These are phyloP conservation scores for Chrysocyon brachyurus DNA, from an alignment of 2,797 vertebrate genomes.

Conservation along the genomic window DNA sequence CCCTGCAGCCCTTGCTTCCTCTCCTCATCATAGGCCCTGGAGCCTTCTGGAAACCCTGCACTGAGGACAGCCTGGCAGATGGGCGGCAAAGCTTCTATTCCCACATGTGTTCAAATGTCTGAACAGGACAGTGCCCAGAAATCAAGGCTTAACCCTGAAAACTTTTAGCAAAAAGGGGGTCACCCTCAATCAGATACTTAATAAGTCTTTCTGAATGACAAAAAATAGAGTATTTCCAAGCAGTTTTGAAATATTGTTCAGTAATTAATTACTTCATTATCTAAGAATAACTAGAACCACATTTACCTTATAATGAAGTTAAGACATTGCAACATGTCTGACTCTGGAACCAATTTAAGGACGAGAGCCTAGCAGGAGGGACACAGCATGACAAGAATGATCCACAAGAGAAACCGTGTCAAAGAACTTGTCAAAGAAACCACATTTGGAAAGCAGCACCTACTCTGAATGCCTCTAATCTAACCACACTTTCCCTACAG, in stretches of 20 bases:
- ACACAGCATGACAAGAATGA: neutral
- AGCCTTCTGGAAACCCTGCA: neutral
- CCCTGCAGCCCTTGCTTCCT: neutral
- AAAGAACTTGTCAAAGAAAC: neutral
- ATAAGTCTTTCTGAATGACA: neutral
- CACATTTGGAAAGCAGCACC: neutral
- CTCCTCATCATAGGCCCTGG: accelerated
- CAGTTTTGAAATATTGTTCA: conserved; percentile 26
- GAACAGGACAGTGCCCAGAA: neutral
- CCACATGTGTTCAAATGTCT: accelerated
- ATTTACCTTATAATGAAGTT: conserved; percentile 49
- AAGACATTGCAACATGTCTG: conserved; percentile 44
- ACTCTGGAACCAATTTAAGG: neutral
- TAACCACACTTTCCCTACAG: neutral
- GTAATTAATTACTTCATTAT: conserved; percentile 46
- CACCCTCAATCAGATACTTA: conserved; percentile 4
- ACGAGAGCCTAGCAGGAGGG: conserved; percentile 14
- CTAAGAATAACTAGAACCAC: conserved; percentile 62
- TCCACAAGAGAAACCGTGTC: neutral
- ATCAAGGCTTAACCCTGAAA: neutral
- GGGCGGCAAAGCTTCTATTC: neutral
- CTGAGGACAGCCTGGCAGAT: accelerated
- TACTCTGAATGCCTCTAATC: neutral
- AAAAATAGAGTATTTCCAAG: neutral
- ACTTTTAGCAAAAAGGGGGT: neutral